Percentiles rank a stretch among this genome's conserved stretches.
These are phyloP conservation scores for Chionomys nivalis DNA, from an alignment of 2,113 vertebrate species.

Conservation along the genomic window DNA sequence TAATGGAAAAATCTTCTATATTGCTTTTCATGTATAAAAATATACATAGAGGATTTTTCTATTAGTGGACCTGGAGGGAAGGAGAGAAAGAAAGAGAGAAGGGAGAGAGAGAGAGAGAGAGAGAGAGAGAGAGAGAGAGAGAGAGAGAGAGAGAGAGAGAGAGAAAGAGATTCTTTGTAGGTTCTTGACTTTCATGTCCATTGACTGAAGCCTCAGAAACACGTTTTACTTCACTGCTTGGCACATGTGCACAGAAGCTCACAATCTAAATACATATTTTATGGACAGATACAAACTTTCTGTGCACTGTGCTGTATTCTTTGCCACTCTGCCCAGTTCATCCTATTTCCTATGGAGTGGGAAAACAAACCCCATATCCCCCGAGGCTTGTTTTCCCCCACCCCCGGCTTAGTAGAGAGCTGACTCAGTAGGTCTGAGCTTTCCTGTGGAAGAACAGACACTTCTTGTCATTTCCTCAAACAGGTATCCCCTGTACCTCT, in stretches of 20 bases:
- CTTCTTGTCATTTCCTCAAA: neutral
- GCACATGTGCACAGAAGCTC: neutral
- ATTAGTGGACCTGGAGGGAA: no score
- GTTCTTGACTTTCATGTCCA: neutral
- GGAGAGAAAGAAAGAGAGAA: neutral
- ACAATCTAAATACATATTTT: neutral
- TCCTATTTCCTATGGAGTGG: neutral
- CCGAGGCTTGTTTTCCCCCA: neutral
- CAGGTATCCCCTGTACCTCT: neutral
- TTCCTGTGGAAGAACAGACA: neutral
- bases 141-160: neutral
- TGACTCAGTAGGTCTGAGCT: neutral
- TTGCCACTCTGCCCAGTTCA: neutral
- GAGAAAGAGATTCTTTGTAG: neutral
- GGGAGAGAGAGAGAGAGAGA: no score
- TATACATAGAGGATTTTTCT: no score
- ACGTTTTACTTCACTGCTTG: neutral
- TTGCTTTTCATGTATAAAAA: constrained; percentile 15
- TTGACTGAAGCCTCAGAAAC: neutral
- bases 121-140: neutral
- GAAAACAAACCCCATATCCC: neutral
- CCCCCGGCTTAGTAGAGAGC: neutral
- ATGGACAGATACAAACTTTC: neutral
- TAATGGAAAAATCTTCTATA: neutral
- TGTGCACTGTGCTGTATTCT: neutral